Percentiles rank a stretch among this genome's conserved stretches.
Evolutionary conservation across 1,140 invertebrate species (phyloP).

Genomic region (Drosophila nannoptera): DNA sequence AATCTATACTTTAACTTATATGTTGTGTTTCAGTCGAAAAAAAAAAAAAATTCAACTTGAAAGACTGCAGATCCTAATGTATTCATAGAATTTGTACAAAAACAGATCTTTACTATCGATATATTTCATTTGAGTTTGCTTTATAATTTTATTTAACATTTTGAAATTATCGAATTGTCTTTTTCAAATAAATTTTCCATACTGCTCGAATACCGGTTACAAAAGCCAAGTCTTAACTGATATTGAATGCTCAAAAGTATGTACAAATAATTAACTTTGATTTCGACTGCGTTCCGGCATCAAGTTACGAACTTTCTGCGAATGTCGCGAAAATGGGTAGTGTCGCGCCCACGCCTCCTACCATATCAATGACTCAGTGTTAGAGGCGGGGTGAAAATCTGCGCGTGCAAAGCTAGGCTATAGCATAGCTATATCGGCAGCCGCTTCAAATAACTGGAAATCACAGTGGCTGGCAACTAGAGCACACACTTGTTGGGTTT

Average conservation of each 20-base stretch:
- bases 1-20: no score
- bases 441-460: conserved; percentile 48
- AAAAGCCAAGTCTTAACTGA: conserved; percentile 1
- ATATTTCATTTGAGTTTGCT: no score
- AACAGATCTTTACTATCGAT: no score
- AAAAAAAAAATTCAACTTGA: no score
- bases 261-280: background rate
- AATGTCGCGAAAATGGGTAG: conserved; percentile 16
- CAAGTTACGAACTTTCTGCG: conserved; percentile 41
- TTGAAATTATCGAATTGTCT: no score
- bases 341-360: background rate
- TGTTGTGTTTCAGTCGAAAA: no score
- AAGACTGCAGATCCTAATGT: no score
- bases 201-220: background rate
- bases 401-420: conserved; percentile 20
- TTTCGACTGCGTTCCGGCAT: conserved; percentile 43
- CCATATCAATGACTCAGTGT: conserved; percentile 56
- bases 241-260: background rate
- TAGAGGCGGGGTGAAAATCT: conserved; percentile 61
- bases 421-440: conserved; percentile 2
- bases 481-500: conserved; percentile 74
- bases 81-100: no score
- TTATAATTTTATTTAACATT: no score
- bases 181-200: no score
- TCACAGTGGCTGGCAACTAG: conserved; percentile 55